Evolutionary conservation across 2,888 invertebrate genomes (phyloP), one percentile per base, ranked within the genome.

Genomic region (Plutella xylostella): DNA sequence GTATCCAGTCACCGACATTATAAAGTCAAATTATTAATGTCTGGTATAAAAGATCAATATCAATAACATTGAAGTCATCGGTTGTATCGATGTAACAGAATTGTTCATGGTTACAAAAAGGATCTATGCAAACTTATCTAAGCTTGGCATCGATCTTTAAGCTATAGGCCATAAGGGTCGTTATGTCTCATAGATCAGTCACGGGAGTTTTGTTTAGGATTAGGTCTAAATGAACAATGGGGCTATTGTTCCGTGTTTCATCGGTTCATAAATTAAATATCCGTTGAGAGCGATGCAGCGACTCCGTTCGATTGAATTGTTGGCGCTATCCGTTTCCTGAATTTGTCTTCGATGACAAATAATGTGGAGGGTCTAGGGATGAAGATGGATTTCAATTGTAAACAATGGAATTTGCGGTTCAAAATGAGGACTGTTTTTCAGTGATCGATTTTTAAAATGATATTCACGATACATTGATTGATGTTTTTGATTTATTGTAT

Each of bases 221-320:
- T 28, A 28, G 28, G 28, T 28, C n/a, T 3, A 2, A 28, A 28
- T n/a, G 28, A 42, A 42, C 42, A 42, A 42, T 42, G 42, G 21
- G 49, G 55, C n/a, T 58, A 77, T 77, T 77, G 77, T 78, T 77
- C 70, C 70, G 58, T 44, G 55, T 65, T 68, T 65, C 62, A 66
- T 65, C 67, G 65, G 63, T 59, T 61, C 57, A 64, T 71, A 65
- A 72, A 72, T 67, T 61, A 60, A 62, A 69, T 60, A 53, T 57
- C 55, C 51, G 47, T 48, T 42, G 15, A 44, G 46, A 22, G 18
- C 5, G 54, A 49, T 48, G 42, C 51, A 48, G 44, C 48, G 45
- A 45, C 37, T 20, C 37, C 12, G 48, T 49, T 49, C 50, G 50
- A 54, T 55, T 47, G 49, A 63, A 57, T 60, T 54, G 52, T 52